These are phyloP conservation scores for Sebastes alutus DNA, from an alignment of 2,797 vertebrate genomes.

Conservation along the genomic window DNA sequence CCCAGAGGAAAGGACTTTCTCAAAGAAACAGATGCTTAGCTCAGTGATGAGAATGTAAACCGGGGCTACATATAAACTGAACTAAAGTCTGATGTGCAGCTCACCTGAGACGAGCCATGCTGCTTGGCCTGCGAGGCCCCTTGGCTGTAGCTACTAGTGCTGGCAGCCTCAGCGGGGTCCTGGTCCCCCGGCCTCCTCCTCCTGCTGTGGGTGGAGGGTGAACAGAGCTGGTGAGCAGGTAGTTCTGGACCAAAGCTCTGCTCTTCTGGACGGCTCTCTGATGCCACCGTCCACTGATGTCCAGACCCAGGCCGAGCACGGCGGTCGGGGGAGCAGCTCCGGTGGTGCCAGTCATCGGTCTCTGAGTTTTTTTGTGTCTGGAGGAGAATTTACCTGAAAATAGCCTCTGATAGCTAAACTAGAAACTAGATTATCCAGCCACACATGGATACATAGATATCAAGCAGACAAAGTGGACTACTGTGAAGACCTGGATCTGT, in stretches of 20 bases:
- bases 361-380: neutral
- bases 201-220: conserved; percentile 21
- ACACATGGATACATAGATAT: neutral
- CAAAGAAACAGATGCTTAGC: neutral
- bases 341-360: conserved; percentile 59
- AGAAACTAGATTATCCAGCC: neutral
- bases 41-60: neutral
- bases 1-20: neutral
- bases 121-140: conserved; percentile 44
- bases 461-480: neutral
- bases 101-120: conserved; percentile 73
- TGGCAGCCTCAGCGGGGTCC: conserved; percentile 70
- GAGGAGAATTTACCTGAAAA: neutral
- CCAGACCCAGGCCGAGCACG: conserved; percentile 50
- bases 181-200: conserved; percentile 1
- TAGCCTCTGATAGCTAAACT: neutral
- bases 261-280: conserved; percentile 42
- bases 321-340: conserved; percentile 34
- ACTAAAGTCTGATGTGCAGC: neutral
- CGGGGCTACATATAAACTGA: neutral
- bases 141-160: conserved; percentile 47
- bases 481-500: neutral
- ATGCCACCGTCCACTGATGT: conserved; percentile 38
- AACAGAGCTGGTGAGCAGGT: conserved; percentile 53
- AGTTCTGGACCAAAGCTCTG: conserved; percentile 35